Conservation (phyloP, 2,113 vertebrate species). For the Cettia cetti region DNA sequence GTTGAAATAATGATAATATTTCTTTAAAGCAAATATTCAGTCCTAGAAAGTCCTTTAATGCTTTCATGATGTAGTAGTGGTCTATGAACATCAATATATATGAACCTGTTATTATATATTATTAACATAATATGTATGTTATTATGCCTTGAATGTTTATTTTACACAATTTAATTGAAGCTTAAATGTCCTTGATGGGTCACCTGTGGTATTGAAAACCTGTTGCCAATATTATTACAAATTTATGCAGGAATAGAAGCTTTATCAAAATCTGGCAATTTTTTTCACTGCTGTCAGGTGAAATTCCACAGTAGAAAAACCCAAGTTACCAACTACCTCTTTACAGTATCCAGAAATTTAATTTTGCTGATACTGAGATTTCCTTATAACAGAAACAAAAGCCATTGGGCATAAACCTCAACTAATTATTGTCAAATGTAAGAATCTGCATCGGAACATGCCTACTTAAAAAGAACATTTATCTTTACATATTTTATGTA, state of each 20-base stretch:
- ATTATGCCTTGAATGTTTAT: not conserved
- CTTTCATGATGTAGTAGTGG: not conserved
- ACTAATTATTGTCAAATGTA: not conserved
- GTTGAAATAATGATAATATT: not conserved
- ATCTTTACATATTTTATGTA: not conserved
- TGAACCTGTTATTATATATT: not conserved
- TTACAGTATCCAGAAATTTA: not conserved
- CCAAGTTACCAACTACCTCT: not conserved
- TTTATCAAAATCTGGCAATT: not conserved
- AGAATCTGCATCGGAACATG: not conserved
- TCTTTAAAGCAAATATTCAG: not conserved
- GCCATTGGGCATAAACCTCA: not conserved
- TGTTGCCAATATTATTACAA: not conserved
- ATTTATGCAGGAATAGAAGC: not conserved
- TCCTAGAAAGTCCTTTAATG: not conserved
- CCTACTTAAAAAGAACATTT: not conserved
- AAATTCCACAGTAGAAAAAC: not conserved
- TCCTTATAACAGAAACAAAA: not conserved
- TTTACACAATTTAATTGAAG: not conserved
- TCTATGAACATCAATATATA: not conserved
- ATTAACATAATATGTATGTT: too few relatives aligned
- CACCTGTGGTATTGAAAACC: not conserved
- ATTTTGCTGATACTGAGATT: not conserved
- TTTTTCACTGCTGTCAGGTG: not conserved
- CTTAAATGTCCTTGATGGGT: not conserved